Percentiles rank a stretch among this genome's conserved stretches.
Conservation (phyloP, 1,140 invertebrate genomes). For the Parapsyche elsis region DNA sequence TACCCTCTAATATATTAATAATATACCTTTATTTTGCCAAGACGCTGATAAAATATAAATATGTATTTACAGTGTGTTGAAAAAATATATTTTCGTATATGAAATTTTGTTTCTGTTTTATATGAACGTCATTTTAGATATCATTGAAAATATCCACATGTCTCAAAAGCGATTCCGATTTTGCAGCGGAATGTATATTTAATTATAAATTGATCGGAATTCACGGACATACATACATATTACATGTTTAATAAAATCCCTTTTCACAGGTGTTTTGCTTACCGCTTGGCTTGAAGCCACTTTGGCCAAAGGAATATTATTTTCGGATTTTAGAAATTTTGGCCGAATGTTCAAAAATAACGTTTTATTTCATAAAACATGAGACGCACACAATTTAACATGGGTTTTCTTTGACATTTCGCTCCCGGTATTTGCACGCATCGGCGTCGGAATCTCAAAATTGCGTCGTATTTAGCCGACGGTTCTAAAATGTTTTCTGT, state of each 20-base stretch:
- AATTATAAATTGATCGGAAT: not conserved
- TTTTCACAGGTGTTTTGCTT: slow-evolving; percentile 5
- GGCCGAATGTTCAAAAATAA: not conserved
- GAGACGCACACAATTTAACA: not conserved
- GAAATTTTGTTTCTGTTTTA: slow-evolving; percentile 4
- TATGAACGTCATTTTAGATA: not conserved
- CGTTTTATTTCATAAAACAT: not conserved
- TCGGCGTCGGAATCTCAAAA: not conserved
- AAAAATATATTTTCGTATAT: too few relatives aligned
- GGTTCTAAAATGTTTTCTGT: not conserved
- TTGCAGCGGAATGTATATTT: not conserved
- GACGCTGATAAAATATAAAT: too few relatives aligned
- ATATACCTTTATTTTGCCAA: too few relatives aligned
- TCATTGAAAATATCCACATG: not conserved
- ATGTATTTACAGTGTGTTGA: too few relatives aligned
- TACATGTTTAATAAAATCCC: not conserved
- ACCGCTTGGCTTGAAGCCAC: not conserved
- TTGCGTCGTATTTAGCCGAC: too few relatives aligned
- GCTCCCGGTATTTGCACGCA: not conserved
- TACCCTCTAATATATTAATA: not conserved
- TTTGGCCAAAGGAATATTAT: not conserved
- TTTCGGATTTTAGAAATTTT: not conserved
- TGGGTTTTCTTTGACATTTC: not conserved
- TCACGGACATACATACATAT: not conserved
- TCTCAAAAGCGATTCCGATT: too few relatives aligned